phyloP scores from a whole-genome alignment of 2,888 invertebrate species.

The Campopleginae sp. region DNA sequence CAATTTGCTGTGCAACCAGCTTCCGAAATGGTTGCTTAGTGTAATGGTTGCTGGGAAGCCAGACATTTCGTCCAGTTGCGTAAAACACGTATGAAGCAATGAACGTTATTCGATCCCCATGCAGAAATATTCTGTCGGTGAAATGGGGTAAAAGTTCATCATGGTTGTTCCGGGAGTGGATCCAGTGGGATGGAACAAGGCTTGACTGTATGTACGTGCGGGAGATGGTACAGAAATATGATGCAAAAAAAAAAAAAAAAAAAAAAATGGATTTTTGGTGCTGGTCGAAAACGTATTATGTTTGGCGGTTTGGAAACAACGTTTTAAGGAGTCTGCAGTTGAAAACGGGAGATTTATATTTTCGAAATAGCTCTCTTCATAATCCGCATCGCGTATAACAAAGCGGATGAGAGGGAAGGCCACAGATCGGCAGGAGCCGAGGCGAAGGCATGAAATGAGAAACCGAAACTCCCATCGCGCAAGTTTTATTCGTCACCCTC shows the following conservation, averaged over 20 bases:
- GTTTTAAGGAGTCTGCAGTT: background rate
- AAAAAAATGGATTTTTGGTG: slow-evolving; percentile 23
- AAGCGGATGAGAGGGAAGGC: background rate
- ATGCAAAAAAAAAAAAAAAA: slow-evolving; percentile 8
- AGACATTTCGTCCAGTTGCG: slow-evolving; percentile 15
- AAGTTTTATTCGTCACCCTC: slow-evolving; percentile 17
- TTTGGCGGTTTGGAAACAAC: background rate
- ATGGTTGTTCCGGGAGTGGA: slow-evolving; percentile 27
- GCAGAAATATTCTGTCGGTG: slow-evolving; percentile 64
- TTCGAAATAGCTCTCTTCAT: background rate
- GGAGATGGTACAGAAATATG: background rate
- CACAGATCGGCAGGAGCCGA: background rate
- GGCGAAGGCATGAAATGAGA: background rate
- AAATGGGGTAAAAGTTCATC: slow-evolving; percentile 59
- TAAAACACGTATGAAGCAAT: slow-evolving; percentile 44
- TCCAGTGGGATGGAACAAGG: slow-evolving; percentile 13
- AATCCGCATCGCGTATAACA: background rate
- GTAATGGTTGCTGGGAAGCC: slow-evolving; percentile 22
- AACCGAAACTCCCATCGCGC: background rate
- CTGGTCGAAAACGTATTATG: slow-evolving; percentile 24
- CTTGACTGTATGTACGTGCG: background rate
- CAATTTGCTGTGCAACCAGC: slow-evolving; percentile 45
- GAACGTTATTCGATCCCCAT: slow-evolving; percentile 59
- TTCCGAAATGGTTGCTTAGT: slow-evolving; percentile 27
- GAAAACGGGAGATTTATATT: background rate